A percentile compares a stretch with the other conserved stretches of the same genome.
Conservation (phyloP, 2,888 invertebrate genomes). For the Andrena trimmerana region DNA sequence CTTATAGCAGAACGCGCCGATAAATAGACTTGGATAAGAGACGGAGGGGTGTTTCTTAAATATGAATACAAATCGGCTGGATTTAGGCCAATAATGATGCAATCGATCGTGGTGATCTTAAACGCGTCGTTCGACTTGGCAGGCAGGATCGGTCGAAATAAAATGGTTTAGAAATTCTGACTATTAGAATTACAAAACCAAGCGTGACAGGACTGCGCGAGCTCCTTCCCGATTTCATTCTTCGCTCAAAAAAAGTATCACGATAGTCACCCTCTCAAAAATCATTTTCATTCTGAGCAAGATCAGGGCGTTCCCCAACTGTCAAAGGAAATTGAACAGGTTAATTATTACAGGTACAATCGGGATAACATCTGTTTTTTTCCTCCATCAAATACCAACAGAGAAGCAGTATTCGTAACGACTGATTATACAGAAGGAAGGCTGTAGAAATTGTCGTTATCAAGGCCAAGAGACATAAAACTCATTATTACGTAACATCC, state of each 20-base stretch:
- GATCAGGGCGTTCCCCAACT: not conserved
- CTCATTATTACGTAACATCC: constrained; percentile 27
- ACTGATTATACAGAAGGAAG: constrained; percentile 1
- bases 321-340: too few species aligned
- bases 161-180: constrained; percentile 78
- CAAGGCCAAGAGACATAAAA: constrained; percentile 22
- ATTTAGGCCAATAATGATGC: constrained; percentile 70
- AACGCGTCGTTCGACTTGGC: constrained; percentile 59
- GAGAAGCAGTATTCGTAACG: not conserved
- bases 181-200: constrained; percentile 79
- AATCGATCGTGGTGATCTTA: constrained; percentile 56
- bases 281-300: constrained; percentile 28
- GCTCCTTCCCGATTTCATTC: constrained; percentile 68
- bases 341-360: too few species aligned
- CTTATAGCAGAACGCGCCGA: not conserved
- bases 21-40: constrained; percentile 20
- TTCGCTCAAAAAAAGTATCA: constrained; percentile 28
- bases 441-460: not conserved
- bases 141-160: constrained; percentile 54
- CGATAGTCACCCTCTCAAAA: constrained; percentile 4
- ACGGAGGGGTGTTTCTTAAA: constrained; percentile 37
- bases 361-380: too few species aligned
- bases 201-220: constrained; percentile 76
- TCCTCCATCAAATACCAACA: not conserved
- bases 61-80: constrained; percentile 62